Evolutionary conservation across 2,797 vertebrate genomes (phyloP).

Genomic region (Harpagifer antarcticus): DNA sequence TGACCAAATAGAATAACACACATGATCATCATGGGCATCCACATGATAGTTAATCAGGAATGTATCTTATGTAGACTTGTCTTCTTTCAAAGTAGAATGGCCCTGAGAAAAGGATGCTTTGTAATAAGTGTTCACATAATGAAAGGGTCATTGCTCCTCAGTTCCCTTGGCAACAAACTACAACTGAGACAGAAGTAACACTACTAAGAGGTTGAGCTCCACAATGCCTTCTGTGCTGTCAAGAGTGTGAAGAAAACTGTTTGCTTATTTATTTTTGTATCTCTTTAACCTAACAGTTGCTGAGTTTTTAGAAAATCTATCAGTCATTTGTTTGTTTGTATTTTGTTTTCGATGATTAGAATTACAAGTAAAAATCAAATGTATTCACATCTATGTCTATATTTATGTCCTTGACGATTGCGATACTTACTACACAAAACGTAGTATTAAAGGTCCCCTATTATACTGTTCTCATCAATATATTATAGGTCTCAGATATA

Average conservation of each 20-base stretch:
- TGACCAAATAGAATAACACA: conserved; percentile 16
- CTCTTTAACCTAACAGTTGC: not conserved
- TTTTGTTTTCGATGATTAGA: not conserved
- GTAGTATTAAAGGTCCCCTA: no score
- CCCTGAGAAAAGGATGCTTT: conserved; percentile 56
- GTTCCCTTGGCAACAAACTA: conserved; percentile 76
- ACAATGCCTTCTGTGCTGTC: conserved; percentile 18
- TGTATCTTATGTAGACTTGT: conserved; percentile 3
- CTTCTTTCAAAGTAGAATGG: conserved; percentile 44
- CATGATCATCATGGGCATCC: conserved; percentile 1
- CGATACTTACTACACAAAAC: no score
- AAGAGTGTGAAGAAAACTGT: conserved; percentile 14
- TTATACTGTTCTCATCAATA: no score
- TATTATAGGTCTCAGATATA: no score
- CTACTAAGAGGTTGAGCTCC: conserved; percentile 25
- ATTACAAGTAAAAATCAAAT: not conserved
- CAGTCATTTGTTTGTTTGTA: not conserved
- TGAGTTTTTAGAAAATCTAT: not conserved
- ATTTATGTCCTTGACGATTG: no score
- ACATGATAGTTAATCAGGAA: not conserved
- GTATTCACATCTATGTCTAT: no score
- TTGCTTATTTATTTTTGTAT: conserved; percentile 17
- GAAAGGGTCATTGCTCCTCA: conserved; percentile 49
- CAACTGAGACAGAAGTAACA: conserved; percentile 13
- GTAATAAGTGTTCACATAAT: conserved; percentile 52